Base-by-base conservation (phyloP, 2,888 invertebrate species). In the Tineola bisselliella region DNA sequence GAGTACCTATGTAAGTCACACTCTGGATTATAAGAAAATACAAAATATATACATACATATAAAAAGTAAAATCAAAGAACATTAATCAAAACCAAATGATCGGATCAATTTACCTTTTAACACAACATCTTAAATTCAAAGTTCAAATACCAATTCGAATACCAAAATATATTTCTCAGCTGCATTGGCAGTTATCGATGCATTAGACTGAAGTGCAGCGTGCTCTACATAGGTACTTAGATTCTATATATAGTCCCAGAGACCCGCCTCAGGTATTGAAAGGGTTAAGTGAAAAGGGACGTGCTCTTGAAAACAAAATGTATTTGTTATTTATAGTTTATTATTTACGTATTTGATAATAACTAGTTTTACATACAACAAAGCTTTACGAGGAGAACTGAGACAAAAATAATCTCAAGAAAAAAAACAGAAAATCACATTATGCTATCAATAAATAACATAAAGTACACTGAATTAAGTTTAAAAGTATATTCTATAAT, bases 271-370 rank as follows among this genome's bases (percentile, higher is more conserved):
- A 54, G 54, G 54, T 54, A 54, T 54, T 54, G 48, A 54, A 48
- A 54, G 54, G 54, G 54, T 54, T 54, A 12, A 54, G 54, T 54
- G 25, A 54, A 54, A 17, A 15, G 4, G 48, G 18, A 8, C 56
- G 8, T 25, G 58, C 58, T 58, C 58, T 58, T 58, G 58, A 58
- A 6, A 33, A 58, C 58, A 58, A 56, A 56, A 18, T 56, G 56
- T 58, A 17, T 8, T 54, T 6, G 19, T 25, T 54, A 54, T 54
- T 54, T 54, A 54, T 54, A 54, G 54, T 13, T 48, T 13, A 48
- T 38, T 10, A 10, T 38, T 25, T 25, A 25, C 25, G 6, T 25
- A 25, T 6, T 25, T 25, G 25, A 25, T 6, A 4, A 25, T 25
- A 25, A 25, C 25, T 25, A 25, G 25, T 2, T 6, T 25, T n/a